Evolutionary conservation across 1,140 invertebrate species (phyloP).

Genomic region (Formica exsecta): DNA sequence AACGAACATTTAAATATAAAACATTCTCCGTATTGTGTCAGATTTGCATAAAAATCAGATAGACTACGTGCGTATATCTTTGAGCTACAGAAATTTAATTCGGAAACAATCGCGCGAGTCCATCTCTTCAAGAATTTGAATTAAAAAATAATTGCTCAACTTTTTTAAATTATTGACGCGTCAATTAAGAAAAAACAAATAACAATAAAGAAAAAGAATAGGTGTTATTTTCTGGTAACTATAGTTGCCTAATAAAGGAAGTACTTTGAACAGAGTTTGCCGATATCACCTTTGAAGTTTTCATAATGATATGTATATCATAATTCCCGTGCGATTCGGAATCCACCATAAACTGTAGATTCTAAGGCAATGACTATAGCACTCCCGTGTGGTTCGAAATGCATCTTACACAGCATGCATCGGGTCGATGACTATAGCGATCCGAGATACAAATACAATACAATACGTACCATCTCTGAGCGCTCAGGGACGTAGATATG

Average conservation of each 20-base stretch:
- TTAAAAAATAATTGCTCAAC: background rate
- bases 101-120: background rate
- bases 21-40: background rate
- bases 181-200: background rate
- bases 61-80: background rate
- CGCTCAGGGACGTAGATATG: conserved; percentile 46
- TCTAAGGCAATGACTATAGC: conserved; percentile 42
- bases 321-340: conserved; percentile 31
- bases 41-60: background rate
- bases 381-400: conserved; percentile 41
- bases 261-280: background rate
- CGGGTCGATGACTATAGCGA: conserved; percentile 48
- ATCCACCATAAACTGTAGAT: conserved; percentile 32
- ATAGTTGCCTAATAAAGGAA: background rate
- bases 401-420: conserved; percentile 30
- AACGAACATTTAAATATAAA: conserved; percentile 4
- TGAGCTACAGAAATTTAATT: background rate
- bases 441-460: conserved; percentile 56
- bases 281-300: conserved; percentile 2
- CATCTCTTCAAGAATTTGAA: background rate
- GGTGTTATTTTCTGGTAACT: background rate
- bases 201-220: no score
- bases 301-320: conserved; percentile 32
- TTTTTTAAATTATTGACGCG: background rate
- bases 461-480: conserved; percentile 35